phyloP scores from a whole-genome alignment of 2,113 vertebrate genomes.

The Muntiacus reevesi region DNA sequence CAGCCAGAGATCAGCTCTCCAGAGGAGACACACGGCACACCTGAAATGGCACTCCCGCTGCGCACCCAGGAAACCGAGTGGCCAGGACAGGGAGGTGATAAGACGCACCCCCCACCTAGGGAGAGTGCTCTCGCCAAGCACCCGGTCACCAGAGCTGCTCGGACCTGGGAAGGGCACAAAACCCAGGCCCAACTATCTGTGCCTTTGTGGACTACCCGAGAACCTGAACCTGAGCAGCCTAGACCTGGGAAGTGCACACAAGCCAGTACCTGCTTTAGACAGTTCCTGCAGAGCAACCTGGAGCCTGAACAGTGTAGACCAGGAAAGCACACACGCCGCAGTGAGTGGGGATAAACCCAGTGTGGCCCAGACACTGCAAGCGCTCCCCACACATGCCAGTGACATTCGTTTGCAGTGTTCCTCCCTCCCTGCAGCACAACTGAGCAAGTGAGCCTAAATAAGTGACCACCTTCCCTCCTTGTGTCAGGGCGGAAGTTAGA shows the following conservation, averaged over 20 bases:
- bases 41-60: background rate
- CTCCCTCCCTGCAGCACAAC: accelerated
- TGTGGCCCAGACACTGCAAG: background rate
- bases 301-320: background rate
- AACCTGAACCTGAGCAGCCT: background rate
- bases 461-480: background rate
- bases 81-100: accelerated
- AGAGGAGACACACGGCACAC: background rate
- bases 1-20: background rate
- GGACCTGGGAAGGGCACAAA: background rate
- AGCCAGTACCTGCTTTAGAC: background rate
- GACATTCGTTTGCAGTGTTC: background rate
- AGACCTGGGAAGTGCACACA: background rate
- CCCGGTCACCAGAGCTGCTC: background rate
- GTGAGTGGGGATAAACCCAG: background rate
- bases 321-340: background rate
- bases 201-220: background rate
- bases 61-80: background rate
- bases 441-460: background rate
- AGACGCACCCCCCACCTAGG: background rate
- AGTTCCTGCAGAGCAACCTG: background rate
- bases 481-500: background rate
- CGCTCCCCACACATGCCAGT: background rate
- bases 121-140: background rate
- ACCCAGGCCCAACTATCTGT: background rate